Base-by-base conservation (phyloP, 2,113 vertebrate genomes). In the Myiopsitta monachus region DNA sequence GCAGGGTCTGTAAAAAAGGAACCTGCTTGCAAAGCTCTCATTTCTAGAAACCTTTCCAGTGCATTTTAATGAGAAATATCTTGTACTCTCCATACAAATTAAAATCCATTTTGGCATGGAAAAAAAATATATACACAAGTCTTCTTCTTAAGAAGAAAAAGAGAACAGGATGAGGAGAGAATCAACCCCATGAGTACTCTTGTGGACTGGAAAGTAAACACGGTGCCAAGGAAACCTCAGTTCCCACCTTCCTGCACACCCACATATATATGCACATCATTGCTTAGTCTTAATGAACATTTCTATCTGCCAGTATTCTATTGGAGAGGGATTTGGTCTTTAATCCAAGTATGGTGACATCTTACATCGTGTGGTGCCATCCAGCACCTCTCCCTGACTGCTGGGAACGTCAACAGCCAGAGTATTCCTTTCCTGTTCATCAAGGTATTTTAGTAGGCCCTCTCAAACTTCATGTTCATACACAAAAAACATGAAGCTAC, bases 211-310 rank as follows among this genome's bases (percentile, higher is more conserved):
- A 64, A 86, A 70, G 38, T 41, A 92, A 88, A 46, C 7, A 4
- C 1, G 4, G 17, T 79, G 19, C 13, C 76, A 61, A 87, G 38
- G 10, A 93, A 57, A 55, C 8, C 13, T 80, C 19, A 68, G 5
- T 59, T 49, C 26, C 26, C 3, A 1, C 16, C 12, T 63, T 83
- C 33, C 36, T 64, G n/a, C 46, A 22, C 30, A 36, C 12, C 18
- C 11, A 67, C 5, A 2, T 3, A 2, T 11, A 59, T 1, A 15
- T 18, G 38, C 3, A 52, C 21, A 75, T 9, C 2, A 6, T 30
- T 64, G n/a, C 33, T 83, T 59, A 83, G 28, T 21, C 14, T 59
- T 59, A n/a, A 75, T 8, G 22, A 59, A 54, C 57, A 41, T 26
- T 68, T 28, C 10, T 69, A 15, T 43, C 49, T 87, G 22, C 18